Base-by-base conservation (phyloP, 2,797 vertebrate species). In the Acanthiza pusilla region DNA sequence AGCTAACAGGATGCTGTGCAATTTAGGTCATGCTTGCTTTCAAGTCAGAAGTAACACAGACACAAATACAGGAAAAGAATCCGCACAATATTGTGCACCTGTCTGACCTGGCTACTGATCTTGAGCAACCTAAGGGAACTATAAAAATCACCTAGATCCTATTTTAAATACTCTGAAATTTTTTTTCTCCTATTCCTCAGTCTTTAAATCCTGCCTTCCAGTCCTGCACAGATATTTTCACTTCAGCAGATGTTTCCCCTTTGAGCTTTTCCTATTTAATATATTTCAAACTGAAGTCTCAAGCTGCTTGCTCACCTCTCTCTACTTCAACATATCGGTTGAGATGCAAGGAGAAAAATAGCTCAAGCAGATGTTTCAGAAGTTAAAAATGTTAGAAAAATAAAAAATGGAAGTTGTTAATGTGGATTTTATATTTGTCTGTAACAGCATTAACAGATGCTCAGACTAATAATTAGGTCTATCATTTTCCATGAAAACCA, bases 301-400 rank as follows among this genome's bases (percentile, higher is more conserved):
- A 91, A 95, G 94, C 92, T 94, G 79, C 57, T 88, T 53, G 48
- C 84, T 96, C 93, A 97, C 97, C 95, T 96, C 93, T 73, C 58
- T 88, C 74, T 74, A 84, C 75, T 97, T 94, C 89, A 79, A 85
- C 8, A 3, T 76, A 97, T 95, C 92, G 93, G 94, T 75, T 88
- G 45, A 93, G 67, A 93, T 43, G 57, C 76, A 94, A 86, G 53
- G 62, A 80, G 82, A 91, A 65, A 97, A 98, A 98, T 92, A 97
- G 87, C 95, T 97, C 92, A 96, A 91, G 96, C 97, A 98, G 97
- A 97, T 98, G 97, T 97, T 98, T 93, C 93, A 62, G 51, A 95
- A 97, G 84, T 79, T 89, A 57, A 94, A 97, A 95, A 90, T 82
- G 80, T 67, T 89, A 93, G 36, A 42, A 79, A 36, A 76, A 63